Conservation (phyloP, 2,797 vertebrate genomes). For the Smutsia temminckii region DNA sequence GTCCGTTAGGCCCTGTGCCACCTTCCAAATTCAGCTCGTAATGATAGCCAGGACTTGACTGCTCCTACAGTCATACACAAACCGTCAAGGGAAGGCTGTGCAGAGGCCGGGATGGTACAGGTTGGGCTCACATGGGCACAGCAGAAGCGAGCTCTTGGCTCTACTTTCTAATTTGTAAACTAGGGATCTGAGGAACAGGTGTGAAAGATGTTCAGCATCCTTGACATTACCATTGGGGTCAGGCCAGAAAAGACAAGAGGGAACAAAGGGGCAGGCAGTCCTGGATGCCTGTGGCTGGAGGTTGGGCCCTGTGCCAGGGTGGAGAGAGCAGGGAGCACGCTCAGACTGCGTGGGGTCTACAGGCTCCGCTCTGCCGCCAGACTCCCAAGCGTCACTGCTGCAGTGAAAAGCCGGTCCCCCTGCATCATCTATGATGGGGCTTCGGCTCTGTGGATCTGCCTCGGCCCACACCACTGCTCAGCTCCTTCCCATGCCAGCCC, state of each 20-base stretch:
- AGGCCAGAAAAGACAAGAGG: background rate
- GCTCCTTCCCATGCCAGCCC: fast-evolving
- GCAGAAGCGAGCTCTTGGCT: fast-evolving
- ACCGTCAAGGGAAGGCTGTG: too few species aligned
- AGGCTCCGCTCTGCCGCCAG: too few species aligned
- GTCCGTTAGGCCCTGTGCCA: background rate
- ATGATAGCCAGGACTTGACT: too few species aligned
- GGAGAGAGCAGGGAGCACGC: fast-evolving
- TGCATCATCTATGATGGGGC: fast-evolving
- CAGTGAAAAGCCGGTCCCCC: background rate
- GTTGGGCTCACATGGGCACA: background rate
- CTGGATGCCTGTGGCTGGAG: fast-evolving
- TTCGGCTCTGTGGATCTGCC: too few species aligned
- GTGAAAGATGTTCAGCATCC: too few species aligned
- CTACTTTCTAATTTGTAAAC: background rate
- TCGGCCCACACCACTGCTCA: fast-evolving
- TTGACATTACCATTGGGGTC: background rate
- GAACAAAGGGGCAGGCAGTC: background rate
- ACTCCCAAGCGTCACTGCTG: background rate
- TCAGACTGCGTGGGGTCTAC: fast-evolving
- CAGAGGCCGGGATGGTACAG: too few species aligned
- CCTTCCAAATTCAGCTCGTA: background rate
- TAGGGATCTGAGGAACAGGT: fast-evolving
- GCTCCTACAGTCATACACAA: too few species aligned
- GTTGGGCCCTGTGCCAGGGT: fast-evolving